Conservation (phyloP, 2,113 vertebrate species). For the Indri indri region DNA sequence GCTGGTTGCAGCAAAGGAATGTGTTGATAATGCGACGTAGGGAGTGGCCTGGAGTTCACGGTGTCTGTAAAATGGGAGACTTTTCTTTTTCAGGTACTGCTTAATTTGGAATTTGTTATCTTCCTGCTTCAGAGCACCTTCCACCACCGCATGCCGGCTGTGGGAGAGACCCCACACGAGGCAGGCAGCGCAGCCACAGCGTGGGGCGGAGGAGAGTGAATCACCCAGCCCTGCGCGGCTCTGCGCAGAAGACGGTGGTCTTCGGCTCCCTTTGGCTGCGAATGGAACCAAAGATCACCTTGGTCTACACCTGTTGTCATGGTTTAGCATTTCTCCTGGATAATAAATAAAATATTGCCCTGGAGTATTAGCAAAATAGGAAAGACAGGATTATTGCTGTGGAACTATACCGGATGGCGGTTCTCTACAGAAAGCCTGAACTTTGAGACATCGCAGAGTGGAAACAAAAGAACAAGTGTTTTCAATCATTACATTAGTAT, state of each 20-base stretch:
- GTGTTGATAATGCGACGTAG: accelerated
- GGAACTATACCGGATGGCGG: not conserved
- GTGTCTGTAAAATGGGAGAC: not conserved
- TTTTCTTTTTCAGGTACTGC: not conserved
- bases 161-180: accelerated
- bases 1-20: accelerated
- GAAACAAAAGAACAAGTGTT: not conserved
- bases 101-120: not conserved
- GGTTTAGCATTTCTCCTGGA: not conserved
- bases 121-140: not conserved
- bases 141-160: accelerated
- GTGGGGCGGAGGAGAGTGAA: accelerated
- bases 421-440: not conserved
- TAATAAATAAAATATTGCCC: not conserved
- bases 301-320: not conserved
- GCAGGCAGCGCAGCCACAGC: accelerated
- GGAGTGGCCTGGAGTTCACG: accelerated
- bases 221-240: accelerated
- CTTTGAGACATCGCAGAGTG: not conserved
- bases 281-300: not conserved
- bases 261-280: accelerated
- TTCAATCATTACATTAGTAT: not conserved
- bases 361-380: not conserved
- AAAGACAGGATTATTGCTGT: not conserved
- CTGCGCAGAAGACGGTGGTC: accelerated